Evolutionary conservation across 2,113 vertebrate genomes (phyloP).

Genomic region (Labrus mixtus): DNA sequence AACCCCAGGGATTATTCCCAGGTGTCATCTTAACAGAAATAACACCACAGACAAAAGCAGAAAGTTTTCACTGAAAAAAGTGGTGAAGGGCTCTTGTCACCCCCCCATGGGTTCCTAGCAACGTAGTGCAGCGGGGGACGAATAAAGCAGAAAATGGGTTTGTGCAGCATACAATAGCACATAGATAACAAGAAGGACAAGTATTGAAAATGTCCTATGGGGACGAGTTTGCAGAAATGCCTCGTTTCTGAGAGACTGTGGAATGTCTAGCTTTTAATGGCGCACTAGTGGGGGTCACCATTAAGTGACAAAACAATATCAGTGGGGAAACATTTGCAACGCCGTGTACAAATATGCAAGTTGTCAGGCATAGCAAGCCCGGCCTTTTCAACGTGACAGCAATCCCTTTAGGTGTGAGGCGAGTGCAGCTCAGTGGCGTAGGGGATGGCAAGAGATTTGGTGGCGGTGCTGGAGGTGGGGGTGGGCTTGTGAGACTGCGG

Average conservation of each 20-base stretch:
- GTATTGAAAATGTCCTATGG: conserved; percentile 74
- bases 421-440: conserved; percentile 75
- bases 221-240: conserved; percentile 70
- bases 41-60: conserved; percentile 65
- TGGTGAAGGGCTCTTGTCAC: conserved; percentile 49
- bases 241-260: conserved; percentile 59
- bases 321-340: conserved; percentile 80
- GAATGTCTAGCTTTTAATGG: conserved; percentile 73
- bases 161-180: conserved; percentile 75
- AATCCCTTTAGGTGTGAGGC: conserved; percentile 80
- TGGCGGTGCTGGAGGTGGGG: conserved; percentile 55
- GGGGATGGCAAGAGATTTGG: conserved; percentile 71
- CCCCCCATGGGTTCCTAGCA: conserved; percentile 63
- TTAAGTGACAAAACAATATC: conserved; percentile 82
- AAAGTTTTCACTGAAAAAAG: conserved; percentile 57
- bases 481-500: conserved; percentile 66
- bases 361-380: conserved; percentile 82
- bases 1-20: conserved; percentile 64
- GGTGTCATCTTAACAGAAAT: conserved; percentile 76
- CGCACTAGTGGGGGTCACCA: conserved; percentile 73
- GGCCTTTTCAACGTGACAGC: conserved; percentile 80
- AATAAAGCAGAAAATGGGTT: conserved; percentile 82
- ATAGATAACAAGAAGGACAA: conserved; percentile 77
- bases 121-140: conserved; percentile 72
- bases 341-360: conserved; percentile 77